phyloP scores from a whole-genome alignment of 2,888 invertebrate genomes.

The Epirrhoe tristata region DNA sequence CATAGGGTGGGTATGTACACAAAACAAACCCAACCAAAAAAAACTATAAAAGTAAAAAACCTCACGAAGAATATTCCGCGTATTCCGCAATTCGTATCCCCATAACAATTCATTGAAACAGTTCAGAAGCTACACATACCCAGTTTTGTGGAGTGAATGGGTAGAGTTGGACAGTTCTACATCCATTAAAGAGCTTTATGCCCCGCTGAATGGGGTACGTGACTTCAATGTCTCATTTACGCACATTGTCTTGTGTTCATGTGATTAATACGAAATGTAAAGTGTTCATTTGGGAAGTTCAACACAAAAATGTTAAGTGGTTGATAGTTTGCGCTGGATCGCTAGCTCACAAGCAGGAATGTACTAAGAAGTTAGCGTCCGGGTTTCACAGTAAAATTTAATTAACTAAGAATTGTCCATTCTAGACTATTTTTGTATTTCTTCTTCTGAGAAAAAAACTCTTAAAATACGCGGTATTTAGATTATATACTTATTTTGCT shows the following conservation, averaged over 20 bases:
- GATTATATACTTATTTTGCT: too few relatives aligned
- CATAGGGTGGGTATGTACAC: too few relatives aligned
- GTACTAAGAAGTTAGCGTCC: background rate
- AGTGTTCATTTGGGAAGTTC: conserved; percentile 30
- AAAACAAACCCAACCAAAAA: conserved; percentile 3
- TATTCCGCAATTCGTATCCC: conserved; percentile 30
- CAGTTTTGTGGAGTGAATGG: conserved; percentile 64
- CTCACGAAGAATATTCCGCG: conserved; percentile 5
- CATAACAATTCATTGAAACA: conserved; percentile 46
- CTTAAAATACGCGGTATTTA: too few relatives aligned
- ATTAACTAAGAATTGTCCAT: too few relatives aligned
- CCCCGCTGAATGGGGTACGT: conserved; percentile 71
- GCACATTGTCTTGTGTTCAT: conserved; percentile 50
- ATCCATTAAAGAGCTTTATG: conserved; percentile 75
- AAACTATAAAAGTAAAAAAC: conserved; percentile 8
- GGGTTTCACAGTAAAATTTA: background rate
- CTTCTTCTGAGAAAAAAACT: too few relatives aligned
- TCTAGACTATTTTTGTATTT: too few relatives aligned
- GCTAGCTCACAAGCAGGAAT: background rate
- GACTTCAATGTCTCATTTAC: conserved; percentile 70
- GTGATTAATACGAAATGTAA: conserved; percentile 32
- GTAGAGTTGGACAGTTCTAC: conserved; percentile 73
- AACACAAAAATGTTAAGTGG: conserved; percentile 29
- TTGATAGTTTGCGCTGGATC: conserved; percentile 24
- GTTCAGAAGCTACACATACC: conserved; percentile 38